A percentile compares a stretch with the other conserved stretches of the same genome.
Evolutionary conservation across 2,888 invertebrate species (phyloP).

Genomic region (Scrobipalpa costella): DNA sequence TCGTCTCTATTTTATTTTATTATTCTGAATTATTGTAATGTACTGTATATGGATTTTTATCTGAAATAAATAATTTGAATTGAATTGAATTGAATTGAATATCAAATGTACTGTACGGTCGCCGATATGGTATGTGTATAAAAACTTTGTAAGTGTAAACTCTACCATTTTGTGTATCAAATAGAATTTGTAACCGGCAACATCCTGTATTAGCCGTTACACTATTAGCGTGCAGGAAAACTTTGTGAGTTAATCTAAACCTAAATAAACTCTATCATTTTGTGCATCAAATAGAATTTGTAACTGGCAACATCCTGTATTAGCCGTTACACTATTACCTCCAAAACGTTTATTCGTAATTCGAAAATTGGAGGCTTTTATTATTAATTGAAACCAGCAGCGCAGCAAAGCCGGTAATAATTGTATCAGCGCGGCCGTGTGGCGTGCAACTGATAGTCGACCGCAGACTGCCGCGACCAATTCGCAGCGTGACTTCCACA

Average conservation of each 20-base stretch:
- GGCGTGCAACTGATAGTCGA: constrained; percentile 58
- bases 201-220: constrained; percentile 12
- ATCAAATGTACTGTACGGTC: too few species aligned
- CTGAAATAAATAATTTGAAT: too few species aligned
- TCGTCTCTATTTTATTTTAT: too few species aligned
- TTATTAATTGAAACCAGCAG: constrained; percentile 38
- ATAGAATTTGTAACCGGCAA: not conserved
- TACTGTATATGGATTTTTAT: too few species aligned
- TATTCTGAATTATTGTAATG: too few species aligned
- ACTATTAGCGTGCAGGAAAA: too few species aligned
- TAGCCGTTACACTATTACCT: constrained; percentile 13
- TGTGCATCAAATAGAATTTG: not conserved
- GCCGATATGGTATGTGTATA: too few species aligned
- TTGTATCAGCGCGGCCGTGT: constrained; percentile 60
- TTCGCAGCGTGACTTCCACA: constrained; percentile 54
- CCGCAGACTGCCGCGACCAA: constrained; percentile 63
- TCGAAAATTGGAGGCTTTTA: constrained; percentile 8
- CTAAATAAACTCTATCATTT: too few species aligned
- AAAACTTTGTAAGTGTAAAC: too few species aligned
- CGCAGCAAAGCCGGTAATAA: constrained; percentile 54
- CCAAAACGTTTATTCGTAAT: constrained; percentile 10
- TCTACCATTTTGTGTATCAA: too few species aligned
- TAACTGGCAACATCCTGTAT: not conserved
- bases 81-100: too few species aligned
- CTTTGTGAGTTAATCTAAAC: too few species aligned